These are phyloP conservation scores for Drosophila lini DNA, from an alignment of 1,140 invertebrate species.

Conservation along the genomic window DNA sequence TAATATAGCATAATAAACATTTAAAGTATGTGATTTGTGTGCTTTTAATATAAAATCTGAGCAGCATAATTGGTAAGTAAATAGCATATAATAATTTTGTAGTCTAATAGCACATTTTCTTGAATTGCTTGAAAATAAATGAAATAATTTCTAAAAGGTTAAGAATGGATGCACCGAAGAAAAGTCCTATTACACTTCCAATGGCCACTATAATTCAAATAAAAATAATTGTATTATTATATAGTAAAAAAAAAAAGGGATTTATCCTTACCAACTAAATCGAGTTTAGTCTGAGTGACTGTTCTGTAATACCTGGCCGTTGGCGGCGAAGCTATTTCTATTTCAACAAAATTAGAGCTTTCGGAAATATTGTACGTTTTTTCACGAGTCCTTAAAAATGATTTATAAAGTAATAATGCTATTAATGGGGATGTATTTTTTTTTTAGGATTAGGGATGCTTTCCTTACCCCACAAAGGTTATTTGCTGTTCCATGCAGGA, in stretches of 20 bases:
- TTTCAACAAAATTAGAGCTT: constrained; percentile 28
- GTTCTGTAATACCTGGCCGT: constrained; percentile 46
- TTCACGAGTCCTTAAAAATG: constrained; percentile 2
- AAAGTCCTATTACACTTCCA: constrained; percentile 65
- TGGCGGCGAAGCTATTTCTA: constrained; percentile 58
- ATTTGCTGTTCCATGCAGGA: constrained; percentile 68
- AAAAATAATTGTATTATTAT: neutral
- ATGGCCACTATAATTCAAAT: constrained; percentile 41
- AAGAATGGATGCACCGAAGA: constrained; percentile 54
- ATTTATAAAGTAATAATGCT: neutral
- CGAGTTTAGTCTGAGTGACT: constrained; percentile 63
- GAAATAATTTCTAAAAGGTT: constrained; percentile 63
- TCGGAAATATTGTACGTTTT: neutral
- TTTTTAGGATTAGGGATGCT: too few relatives aligned
- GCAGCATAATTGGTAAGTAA: neutral
- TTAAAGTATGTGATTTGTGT: neutral
- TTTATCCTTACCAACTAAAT: constrained; percentile 49
- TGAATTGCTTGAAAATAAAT: constrained; percentile 16
- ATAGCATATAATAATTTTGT: neutral
- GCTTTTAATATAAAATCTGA: neutral
- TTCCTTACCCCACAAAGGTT: constrained; percentile 51
- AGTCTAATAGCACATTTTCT: neutral
- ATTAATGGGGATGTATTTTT: too few relatives aligned
- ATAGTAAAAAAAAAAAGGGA: neutral
- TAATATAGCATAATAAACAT: neutral